phyloP scores from a whole-genome alignment of 92 coral and sea anemone genomes.

The Metridium senile region DNA sequence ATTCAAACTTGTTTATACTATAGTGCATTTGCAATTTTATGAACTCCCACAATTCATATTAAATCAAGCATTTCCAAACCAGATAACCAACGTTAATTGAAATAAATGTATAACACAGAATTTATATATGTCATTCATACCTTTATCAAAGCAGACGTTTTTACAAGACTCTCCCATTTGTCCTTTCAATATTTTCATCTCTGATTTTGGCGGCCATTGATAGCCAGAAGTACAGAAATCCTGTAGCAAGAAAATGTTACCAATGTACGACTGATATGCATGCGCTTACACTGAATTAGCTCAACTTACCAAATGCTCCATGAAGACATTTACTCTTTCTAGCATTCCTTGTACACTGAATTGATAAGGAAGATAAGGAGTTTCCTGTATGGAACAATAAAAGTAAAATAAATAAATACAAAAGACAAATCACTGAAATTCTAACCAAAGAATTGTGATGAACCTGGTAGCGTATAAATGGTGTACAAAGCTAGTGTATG shows the following conservation, averaged over 20 bases:
- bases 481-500: no score
- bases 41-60: no score
- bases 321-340: conserved; percentile 73
- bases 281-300: neutral
- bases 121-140: conserved; percentile 17
- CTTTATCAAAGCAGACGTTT: conserved; percentile 64
- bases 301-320: conserved; percentile 73
- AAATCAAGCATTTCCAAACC: no score
- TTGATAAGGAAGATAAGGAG: conserved; percentile 85
- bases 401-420: neutral
- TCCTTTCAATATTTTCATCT: conserved; percentile 52
- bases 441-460: no score
- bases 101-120: no score
- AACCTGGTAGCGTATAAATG: no score
- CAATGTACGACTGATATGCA: no score
- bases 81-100: neutral
- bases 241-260: conserved; percentile 16
- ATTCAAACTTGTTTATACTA: no score
- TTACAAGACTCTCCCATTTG: conserved; percentile 68
- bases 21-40: no score
- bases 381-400: conserved; percentile 34
- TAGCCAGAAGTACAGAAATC: conserved; percentile 63
- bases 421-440: no score
- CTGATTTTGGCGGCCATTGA: conserved; percentile 61
- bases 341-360: conserved; percentile 87